These are phyloP conservation scores for Thalassoma bifasciatum DNA, from an alignment of 2,113 vertebrate species.

Conservation along the genomic window DNA sequence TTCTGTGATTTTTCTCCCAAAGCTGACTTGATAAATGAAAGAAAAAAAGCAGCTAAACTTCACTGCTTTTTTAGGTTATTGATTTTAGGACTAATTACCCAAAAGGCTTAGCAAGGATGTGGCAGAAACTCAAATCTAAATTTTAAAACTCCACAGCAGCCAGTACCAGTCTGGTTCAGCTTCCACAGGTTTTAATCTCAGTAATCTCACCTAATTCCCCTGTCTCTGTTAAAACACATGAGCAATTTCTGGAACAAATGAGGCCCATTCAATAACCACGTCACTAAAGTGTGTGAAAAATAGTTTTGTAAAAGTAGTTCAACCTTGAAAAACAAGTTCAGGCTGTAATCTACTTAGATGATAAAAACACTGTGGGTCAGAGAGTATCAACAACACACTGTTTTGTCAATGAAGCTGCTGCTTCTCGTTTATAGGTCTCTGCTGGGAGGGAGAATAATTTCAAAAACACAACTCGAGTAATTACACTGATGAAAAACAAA, in stretches of 20 bases:
- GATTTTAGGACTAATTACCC: slow-evolving; percentile 75
- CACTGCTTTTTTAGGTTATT: slow-evolving; percentile 55
- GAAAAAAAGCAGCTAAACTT: slow-evolving; percentile 49
- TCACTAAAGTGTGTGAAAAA: slow-evolving; percentile 42
- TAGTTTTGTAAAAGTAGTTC: slow-evolving; percentile 47
- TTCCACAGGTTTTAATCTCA: slow-evolving; percentile 61
- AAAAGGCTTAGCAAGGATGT: slow-evolving; percentile 27
- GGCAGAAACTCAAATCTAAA: slow-evolving; percentile 69
- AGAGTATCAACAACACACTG: slow-evolving; percentile 39
- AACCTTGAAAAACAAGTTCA: slow-evolving; percentile 63
- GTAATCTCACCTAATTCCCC: slow-evolving; percentile 61
- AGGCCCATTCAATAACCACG: slow-evolving; percentile 43
- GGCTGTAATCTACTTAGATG: slow-evolving; percentile 60
- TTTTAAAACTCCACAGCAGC: slow-evolving; percentile 56
- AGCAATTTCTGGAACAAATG: slow-evolving; percentile 53
- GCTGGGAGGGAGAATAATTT: slow-evolving; percentile 18
- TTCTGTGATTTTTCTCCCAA: slow-evolving; percentile 29
- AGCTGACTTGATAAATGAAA: slow-evolving; percentile 33
- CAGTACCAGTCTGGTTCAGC: slow-evolving; percentile 48
- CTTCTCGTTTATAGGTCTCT: slow-evolving; percentile 32
- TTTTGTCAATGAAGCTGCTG: slow-evolving; percentile 55
- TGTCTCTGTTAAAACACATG: slow-evolving; percentile 57
- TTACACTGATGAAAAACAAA: slow-evolving; percentile 25
- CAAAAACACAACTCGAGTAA: slow-evolving; percentile 33
- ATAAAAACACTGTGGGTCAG: slow-evolving; percentile 49